These are phyloP conservation scores for Gadus chalcogrammus DNA, from an alignment of 2,113 vertebrate species.

Conservation along the genomic window DNA sequence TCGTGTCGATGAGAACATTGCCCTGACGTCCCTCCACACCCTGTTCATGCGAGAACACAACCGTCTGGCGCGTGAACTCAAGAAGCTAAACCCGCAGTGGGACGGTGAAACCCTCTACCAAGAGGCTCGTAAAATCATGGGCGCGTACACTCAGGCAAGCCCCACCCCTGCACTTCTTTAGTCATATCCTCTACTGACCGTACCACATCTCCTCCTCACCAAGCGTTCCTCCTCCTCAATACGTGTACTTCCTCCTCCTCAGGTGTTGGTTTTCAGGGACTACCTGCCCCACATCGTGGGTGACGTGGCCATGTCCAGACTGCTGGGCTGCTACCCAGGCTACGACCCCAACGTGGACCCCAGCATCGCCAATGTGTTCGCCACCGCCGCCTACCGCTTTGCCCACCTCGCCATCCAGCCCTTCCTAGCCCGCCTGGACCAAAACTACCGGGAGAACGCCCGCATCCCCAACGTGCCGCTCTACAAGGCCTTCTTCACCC, in stretches of 20 bases:
- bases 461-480: constrained; percentile 63
- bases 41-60: constrained; percentile 78
- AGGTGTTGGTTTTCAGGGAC: constrained; percentile 85
- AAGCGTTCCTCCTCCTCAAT: constrained; percentile 60
- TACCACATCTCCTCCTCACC: constrained; percentile 37
- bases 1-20: constrained; percentile 72
- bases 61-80: constrained; percentile 68
- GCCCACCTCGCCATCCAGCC: constrained; percentile 83
- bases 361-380: constrained; percentile 80
- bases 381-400: constrained; percentile 84
- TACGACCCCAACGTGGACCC: constrained; percentile 79
- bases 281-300: constrained; percentile 80
- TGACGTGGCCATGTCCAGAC: constrained; percentile 5
- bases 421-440: constrained; percentile 68
- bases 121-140: constrained; percentile 75
- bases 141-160: constrained; percentile 72
- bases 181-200: constrained; percentile 69
- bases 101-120: constrained; percentile 72
- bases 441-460: constrained; percentile 52
- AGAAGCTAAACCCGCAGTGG: constrained; percentile 66
- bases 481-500: constrained; percentile 73
- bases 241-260: constrained; percentile 24
- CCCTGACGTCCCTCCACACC: constrained; percentile 70
- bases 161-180: neutral
- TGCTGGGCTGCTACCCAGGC: constrained; percentile 65